phyloP scores from a whole-genome alignment of 2,797 vertebrate species.

The Nannoperca obscura region DNA sequence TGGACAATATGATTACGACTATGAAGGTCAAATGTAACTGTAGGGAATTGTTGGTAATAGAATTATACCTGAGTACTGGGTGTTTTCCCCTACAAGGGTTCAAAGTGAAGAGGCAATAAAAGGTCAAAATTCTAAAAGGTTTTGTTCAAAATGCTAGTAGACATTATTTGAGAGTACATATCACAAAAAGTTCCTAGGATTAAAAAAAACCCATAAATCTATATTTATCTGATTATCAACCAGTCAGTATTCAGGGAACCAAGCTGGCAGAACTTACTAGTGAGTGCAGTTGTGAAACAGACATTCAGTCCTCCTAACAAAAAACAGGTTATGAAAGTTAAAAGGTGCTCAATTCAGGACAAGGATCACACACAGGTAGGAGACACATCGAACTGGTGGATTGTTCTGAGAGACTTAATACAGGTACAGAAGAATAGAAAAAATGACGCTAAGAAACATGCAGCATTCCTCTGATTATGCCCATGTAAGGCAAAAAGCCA shows the following conservation, averaged over 20 bases:
- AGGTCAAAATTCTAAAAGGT: background rate
- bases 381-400: too few relatives aligned
- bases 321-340: too few relatives aligned
- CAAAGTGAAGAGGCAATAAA: constrained; percentile 27
- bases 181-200: background rate
- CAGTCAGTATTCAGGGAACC: background rate
- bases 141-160: background rate
- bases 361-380: too few relatives aligned
- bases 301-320: background rate
- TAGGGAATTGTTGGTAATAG: constrained; percentile 17
- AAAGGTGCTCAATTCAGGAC: too few relatives aligned
- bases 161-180: background rate
- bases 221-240: background rate
- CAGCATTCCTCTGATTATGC: too few relatives aligned
- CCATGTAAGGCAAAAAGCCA: too few relatives aligned
- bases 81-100: background rate
- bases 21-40: constrained; percentile 31
- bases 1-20: constrained; percentile 53
- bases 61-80: constrained; percentile 18
- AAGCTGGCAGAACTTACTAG: background rate
- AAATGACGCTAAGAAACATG: too few relatives aligned
- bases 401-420: too few relatives aligned
- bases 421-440: too few relatives aligned
- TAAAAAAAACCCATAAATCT: background rate
- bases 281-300: background rate